These are phyloP conservation scores for Acridotheres tristis DNA, from an alignment of 2,797 vertebrate species.

Conservation along the genomic window DNA sequence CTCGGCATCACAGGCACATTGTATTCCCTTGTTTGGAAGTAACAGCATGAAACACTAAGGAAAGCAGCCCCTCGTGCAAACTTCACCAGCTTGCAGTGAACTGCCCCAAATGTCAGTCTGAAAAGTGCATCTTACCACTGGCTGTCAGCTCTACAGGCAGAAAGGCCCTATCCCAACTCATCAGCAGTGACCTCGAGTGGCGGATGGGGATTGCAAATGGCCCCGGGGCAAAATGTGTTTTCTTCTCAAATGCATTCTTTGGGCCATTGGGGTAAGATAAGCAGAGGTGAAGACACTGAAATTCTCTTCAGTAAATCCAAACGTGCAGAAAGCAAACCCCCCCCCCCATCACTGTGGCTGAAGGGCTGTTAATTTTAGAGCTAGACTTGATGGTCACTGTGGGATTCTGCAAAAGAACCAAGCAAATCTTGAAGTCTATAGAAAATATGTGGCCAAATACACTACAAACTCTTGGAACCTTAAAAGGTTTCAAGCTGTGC, in stretches of 20 bases:
- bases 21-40: fast-evolving
- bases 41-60: neutral
- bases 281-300: neutral
- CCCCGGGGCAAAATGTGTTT: neutral
- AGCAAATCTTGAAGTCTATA: neutral
- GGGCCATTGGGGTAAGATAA: neutral
- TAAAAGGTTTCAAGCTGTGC: neutral
- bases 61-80: neutral
- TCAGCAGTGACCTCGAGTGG: neutral
- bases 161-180: neutral
- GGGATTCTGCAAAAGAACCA: neutral
- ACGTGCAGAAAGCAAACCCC: neutral
- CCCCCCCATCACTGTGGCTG: neutral
- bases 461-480: neutral
- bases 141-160: neutral
- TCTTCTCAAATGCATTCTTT: neutral
- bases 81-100: neutral
- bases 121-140: neutral
- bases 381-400: neutral
- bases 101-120: neutral
- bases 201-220: neutral
- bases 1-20: neutral
- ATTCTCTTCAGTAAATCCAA: neutral
- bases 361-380: neutral
- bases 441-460: fast-evolving